These are phyloP conservation scores for Tachysurus vachellii DNA, from an alignment of 2,113 vertebrate species.

Conservation along the genomic window DNA sequence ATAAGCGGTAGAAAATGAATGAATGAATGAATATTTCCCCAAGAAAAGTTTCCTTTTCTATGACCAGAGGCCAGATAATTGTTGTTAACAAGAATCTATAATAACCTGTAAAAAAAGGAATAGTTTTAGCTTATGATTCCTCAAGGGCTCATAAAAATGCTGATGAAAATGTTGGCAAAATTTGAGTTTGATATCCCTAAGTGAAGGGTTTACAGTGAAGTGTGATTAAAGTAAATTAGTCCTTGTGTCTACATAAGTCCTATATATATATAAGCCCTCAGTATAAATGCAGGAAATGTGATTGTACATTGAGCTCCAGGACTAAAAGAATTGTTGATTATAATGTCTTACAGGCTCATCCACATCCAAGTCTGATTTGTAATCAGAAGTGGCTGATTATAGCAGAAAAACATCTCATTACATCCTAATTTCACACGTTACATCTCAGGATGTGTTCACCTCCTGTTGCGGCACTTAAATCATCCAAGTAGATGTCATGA, in stretches of 20 bases:
- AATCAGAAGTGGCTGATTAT: background rate
- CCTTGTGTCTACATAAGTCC: background rate
- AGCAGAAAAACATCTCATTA: constrained; percentile 15
- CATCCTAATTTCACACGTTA: background rate
- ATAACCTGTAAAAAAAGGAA: background rate
- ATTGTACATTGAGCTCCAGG: background rate
- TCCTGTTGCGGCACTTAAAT: background rate
- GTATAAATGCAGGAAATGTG: background rate
- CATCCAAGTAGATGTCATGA: background rate
- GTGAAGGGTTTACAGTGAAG: background rate
- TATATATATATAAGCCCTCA: background rate
- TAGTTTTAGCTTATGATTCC: background rate
- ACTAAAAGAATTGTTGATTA: constrained; percentile 1
- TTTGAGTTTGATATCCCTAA: background rate
- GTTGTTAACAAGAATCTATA: background rate
- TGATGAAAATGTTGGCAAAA: background rate
- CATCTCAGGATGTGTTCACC: background rate
- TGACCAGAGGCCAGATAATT: background rate
- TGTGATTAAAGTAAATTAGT: background rate
- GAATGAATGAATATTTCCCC: too few relatives aligned
- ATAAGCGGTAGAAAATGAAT: too few relatives aligned
- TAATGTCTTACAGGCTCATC: background rate
- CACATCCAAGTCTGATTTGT: background rate
- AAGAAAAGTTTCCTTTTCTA: background rate
- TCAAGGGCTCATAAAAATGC: background rate